phyloP scores from a whole-genome alignment of 2,113 vertebrate genomes.

The Eubucco bourcierii region DNA sequence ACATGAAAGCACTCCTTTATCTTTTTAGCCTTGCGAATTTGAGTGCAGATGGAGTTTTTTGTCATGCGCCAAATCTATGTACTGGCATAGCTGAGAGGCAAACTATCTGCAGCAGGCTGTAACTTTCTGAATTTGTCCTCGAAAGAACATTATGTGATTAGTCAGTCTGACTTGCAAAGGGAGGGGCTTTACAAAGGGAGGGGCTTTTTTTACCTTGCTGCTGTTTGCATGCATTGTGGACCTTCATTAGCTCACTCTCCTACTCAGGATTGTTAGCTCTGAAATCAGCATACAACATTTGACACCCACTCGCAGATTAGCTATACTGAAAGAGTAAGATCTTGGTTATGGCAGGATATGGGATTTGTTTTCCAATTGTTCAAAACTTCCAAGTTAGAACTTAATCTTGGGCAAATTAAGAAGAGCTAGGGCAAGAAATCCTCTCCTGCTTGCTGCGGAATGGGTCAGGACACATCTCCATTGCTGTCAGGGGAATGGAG shows the following conservation, averaged over 20 bases:
- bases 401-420: not conserved
- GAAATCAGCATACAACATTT: not conserved
- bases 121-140: slow-evolving; percentile 32
- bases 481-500: rapidly evolving
- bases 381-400: not conserved
- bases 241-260: not conserved
- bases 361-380: not conserved
- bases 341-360: not conserved
- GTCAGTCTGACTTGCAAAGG: not conserved
- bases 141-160: not conserved
- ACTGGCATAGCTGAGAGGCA: not conserved
- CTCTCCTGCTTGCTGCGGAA: not conserved
- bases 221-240: not conserved
- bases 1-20: not conserved
- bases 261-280: not conserved
- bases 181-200: not conserved
- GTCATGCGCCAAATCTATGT: not conserved
- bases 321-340: not conserved
- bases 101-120: slow-evolving; percentile 23
- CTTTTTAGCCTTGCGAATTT: not conserved
- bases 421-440: not conserved
- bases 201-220: not conserved
- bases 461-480: not conserved
- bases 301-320: not conserved
- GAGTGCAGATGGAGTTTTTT: slow-evolving; percentile 22